phyloP scores from a whole-genome alignment of 2,113 vertebrate genomes.

The Pangasianodon gigas region DNA sequence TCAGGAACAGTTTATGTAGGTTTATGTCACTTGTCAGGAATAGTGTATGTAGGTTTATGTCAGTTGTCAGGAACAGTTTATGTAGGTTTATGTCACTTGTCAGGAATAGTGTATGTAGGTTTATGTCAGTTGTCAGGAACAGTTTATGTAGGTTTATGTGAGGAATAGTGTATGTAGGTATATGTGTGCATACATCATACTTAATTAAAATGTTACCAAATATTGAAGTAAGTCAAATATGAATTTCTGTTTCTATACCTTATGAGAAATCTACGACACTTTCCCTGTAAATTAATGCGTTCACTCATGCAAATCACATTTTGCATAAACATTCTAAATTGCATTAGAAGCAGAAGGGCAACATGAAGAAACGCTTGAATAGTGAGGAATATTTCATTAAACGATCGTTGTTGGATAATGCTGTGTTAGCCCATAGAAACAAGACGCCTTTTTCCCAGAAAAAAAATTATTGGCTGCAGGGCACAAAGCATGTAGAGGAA shows the following conservation, averaged over 20 bases:
- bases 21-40: not conserved
- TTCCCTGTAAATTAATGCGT: slow-evolving; percentile 1
- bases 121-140: not conserved
- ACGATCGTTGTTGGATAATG: slow-evolving; percentile 15
- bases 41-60: not conserved
- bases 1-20: not conserved
- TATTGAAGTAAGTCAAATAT: not conserved
- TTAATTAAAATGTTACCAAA: not conserved
- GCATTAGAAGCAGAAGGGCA: not conserved
- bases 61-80: not conserved
- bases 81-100: not conserved
- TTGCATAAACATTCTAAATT: slow-evolving; percentile 2
- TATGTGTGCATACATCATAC: not conserved
- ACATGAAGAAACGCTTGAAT: not conserved
- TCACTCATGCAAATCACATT: not conserved
- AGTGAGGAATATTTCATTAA: slow-evolving; percentile 33
- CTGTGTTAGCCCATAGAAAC: slow-evolving; percentile 2
- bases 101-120: not conserved
- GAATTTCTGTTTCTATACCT: not conserved
- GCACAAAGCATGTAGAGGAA: slow-evolving; percentile 28
- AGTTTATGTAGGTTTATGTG: not conserved
- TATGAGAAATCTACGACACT: not conserved
- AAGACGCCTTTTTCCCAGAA: slow-evolving; percentile 71
- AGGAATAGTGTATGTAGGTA: not conserved
- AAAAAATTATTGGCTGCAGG: slow-evolving; percentile 22